Conservation (phyloP, 2,888 invertebrate genomes). For the Leptopilina myrica region DNA sequence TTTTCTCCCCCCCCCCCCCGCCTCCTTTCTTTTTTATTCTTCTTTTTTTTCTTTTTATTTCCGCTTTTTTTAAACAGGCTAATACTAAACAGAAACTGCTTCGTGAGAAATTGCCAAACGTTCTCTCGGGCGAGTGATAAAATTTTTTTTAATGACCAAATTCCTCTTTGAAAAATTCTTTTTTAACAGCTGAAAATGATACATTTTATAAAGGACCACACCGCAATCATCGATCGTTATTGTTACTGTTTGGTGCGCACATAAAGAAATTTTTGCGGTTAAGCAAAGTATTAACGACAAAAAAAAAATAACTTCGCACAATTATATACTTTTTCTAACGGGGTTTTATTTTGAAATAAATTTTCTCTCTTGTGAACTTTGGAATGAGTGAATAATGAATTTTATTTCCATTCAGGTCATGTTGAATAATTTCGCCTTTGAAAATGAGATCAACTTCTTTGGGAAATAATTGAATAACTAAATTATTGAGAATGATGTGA, state of each 20-base stretch:
- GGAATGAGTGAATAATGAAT: neutral
- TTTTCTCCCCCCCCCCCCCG: neutral
- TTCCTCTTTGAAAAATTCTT: neutral
- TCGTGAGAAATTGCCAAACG: slow-evolving; percentile 9
- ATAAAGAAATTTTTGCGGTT: too few relatives aligned
- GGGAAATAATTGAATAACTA: slow-evolving; percentile 2
- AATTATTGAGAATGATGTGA: neutral
- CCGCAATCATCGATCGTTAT: neutral
- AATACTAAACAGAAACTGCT: neutral
- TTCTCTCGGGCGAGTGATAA: neutral
- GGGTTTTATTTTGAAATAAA: neutral
- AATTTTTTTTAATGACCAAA: neutral
- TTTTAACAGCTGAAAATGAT: neutral
- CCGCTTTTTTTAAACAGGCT: neutral
- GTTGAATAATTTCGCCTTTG: neutral
- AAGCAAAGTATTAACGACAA: too few relatives aligned
- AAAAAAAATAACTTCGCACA: too few relatives aligned
- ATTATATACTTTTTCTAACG: too few relatives aligned
- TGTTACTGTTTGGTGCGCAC: too few relatives aligned
- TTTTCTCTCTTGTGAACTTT: neutral
- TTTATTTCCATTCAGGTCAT: slow-evolving; percentile 26
- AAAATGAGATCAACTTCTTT: slow-evolving; percentile 21
- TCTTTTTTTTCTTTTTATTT: too few relatives aligned
- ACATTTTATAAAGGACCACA: neutral
- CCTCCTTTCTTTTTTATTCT: neutral